Conservation (phyloP, 2,888 invertebrate species). For the Malacosoma neustria region DNA sequence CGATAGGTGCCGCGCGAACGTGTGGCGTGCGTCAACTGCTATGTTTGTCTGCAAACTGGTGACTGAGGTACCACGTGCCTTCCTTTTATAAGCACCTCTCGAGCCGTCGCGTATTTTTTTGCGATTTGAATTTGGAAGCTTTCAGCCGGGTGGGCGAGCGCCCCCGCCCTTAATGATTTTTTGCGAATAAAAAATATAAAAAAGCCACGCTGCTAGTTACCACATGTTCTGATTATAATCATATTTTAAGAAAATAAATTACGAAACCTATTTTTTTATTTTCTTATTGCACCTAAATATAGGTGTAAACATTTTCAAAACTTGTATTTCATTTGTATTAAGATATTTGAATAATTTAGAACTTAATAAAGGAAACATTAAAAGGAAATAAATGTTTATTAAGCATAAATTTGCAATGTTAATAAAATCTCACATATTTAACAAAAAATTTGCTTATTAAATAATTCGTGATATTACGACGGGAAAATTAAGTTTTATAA, state of each 20-base stretch:
- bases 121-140: constrained; percentile 70
- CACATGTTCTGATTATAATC: constrained; percentile 27
- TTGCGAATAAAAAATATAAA: constrained; percentile 27
- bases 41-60: constrained; percentile 51
- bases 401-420: too few species aligned
- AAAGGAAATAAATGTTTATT: too few species aligned
- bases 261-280: neutral
- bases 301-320: neutral
- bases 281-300: neutral
- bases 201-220: constrained; percentile 38
- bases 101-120: constrained; percentile 64
- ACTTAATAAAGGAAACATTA: too few species aligned
- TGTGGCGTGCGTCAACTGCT: constrained; percentile 37
- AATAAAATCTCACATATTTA: too few species aligned
- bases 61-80: constrained; percentile 54
- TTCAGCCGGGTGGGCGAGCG: constrained; percentile 65
- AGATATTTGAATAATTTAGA: too few species aligned
- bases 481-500: too few species aligned
- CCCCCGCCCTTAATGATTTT: constrained; percentile 55
- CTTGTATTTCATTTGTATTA: neutral
- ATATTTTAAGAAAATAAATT: constrained; percentile 7
- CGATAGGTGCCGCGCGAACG: constrained; percentile 39
- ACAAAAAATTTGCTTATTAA: too few species aligned
- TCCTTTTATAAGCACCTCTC: constrained; percentile 56
- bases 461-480: too few species aligned